Percentiles rank a stretch among this genome's conserved stretches.
Conservation (phyloP, 2,113 vertebrate species). For the Coturnix japonica region DNA sequence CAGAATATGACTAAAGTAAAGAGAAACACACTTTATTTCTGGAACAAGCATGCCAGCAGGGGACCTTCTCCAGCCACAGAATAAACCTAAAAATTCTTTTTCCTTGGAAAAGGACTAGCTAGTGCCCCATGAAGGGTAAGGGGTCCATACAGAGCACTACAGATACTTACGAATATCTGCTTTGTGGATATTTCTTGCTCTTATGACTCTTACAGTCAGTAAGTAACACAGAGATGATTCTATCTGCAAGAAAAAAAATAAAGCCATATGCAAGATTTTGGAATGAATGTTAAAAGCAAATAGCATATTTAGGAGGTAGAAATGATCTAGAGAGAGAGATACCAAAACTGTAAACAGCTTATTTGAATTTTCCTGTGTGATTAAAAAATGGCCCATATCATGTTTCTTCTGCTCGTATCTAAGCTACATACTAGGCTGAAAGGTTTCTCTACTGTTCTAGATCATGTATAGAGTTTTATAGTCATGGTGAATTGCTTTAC, state of each 20-base stretch:
- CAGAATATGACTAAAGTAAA: not conserved
- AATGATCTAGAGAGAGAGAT: not conserved
- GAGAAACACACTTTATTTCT: not conserved
- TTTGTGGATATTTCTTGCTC: constrained; percentile 64
- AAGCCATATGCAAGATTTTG: not conserved
- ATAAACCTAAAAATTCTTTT: not conserved
- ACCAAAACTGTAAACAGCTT: not conserved
- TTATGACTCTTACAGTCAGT: constrained; percentile 66
- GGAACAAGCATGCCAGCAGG: not conserved
- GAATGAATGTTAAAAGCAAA: not conserved
- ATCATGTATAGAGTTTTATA: not conserved
- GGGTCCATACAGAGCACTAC: rapidly evolving
- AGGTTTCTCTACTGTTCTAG: not conserved
- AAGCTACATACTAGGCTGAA: not conserved
- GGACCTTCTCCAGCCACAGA: not conserved
- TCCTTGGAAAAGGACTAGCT: not conserved
- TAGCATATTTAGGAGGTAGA: not conserved
- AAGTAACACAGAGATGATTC: constrained; percentile 56
- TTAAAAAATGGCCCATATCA: not conserved
- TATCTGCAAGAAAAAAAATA: not conserved
- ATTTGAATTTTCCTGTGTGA: not conserved
- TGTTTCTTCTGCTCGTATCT: not conserved
- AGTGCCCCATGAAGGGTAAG: not conserved
- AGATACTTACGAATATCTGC: constrained; percentile 65
- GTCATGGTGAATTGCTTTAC: not conserved